These are phyloP conservation scores for Notothenia coriiceps DNA, from an alignment of 2,113 vertebrate genomes.

Conservation along the genomic window DNA sequence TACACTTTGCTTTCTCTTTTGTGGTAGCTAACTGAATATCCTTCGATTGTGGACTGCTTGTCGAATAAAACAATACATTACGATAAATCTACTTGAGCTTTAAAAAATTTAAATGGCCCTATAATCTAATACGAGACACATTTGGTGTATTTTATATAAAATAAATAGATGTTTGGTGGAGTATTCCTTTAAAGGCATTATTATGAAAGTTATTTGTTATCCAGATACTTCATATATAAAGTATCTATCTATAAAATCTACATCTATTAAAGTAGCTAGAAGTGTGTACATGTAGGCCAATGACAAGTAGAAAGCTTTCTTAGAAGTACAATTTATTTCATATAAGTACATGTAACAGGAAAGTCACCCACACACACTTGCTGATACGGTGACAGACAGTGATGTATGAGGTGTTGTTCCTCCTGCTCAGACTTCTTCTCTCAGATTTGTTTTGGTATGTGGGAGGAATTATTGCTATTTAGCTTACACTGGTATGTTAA, in stretches of 20 bases:
- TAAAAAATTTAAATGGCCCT: background rate
- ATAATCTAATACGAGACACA: background rate
- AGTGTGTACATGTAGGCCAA: too few species aligned
- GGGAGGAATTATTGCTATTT: conserved; percentile 5
- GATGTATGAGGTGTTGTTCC: background rate
- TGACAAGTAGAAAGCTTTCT: too few species aligned
- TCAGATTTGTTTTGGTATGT: conserved; percentile 12
- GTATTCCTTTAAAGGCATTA: background rate
- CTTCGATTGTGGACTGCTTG: too few species aligned
- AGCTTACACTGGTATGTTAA: conserved; percentile 14
- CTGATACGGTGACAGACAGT: background rate
- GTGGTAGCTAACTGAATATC: background rate
- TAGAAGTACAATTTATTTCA: too few species aligned
- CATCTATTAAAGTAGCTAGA: too few species aligned
- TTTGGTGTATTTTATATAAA: background rate
- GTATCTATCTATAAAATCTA: too few species aligned
- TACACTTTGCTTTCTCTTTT: background rate
- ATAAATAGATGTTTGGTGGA: background rate
- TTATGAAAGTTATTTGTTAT: background rate
- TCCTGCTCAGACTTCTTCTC: background rate
- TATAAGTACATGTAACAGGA: too few species aligned
- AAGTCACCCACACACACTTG: background rate
- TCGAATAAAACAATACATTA: too few species aligned
- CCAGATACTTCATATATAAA: background rate
- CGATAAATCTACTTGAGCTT: too few species aligned